Evolutionary conservation across 2,888 invertebrate species (phyloP).

Genomic region (Lasius platythorax): DNA sequence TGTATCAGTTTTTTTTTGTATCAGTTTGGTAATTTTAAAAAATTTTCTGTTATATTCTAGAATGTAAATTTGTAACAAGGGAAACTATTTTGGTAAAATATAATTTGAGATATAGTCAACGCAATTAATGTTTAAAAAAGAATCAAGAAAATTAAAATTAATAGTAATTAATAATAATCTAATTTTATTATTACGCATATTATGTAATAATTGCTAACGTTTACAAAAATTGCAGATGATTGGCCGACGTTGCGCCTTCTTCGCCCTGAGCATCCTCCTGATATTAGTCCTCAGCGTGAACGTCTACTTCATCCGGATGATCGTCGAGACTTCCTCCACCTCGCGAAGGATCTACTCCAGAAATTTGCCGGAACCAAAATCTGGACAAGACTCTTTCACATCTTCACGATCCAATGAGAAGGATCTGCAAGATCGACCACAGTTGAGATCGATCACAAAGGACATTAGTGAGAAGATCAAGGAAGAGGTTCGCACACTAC

Average conservation of each 20-base stretch:
- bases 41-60: neutral
- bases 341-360: constrained; percentile 73
- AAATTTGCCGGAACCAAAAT: constrained; percentile 74
- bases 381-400: constrained; percentile 63
- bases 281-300: constrained; percentile 83
- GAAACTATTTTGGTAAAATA: neutral
- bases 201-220: neutral
- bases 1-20: too few species aligned
- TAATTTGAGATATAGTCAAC: constrained; percentile 9
- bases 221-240: constrained; percentile 80
- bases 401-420: constrained; percentile 45
- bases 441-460: constrained; percentile 58
- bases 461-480: constrained; percentile 77
- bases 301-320: constrained; percentile 84
- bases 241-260: constrained; percentile 82
- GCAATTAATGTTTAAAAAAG: neutral
- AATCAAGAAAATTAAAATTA: neutral
- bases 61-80: neutral
- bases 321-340: constrained; percentile 82
- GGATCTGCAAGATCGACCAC: constrained; percentile 64
- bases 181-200: neutral
- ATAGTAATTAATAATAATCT: neutral
- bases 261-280: constrained; percentile 83
- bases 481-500: constrained; percentile 77
- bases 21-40: neutral